Evolutionary conservation across 2,888 invertebrate species (phyloP), one percentile per base, ranked within the genome.

Genomic region (Phorcus lineatus): DNA sequence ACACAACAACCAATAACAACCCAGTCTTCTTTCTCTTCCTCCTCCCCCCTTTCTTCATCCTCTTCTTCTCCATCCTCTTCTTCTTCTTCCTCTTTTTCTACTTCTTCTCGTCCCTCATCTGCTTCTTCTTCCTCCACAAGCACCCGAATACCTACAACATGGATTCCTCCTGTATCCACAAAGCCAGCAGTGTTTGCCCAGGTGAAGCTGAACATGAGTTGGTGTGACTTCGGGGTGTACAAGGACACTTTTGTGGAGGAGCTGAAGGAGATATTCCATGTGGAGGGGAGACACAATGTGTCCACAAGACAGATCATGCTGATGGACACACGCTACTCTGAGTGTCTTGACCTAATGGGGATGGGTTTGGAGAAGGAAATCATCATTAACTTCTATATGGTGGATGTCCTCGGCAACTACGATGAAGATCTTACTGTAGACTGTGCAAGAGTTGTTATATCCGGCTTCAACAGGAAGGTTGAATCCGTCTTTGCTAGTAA

Each of bases 191-290:
- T 87, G 19, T 89, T 88, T 74, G 86, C 90, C 19, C 83, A 84
- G 47, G 83, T 91, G 11, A 81, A 82, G 36, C 81, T 90, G 76
- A 80, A 84, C n/a, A 91, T 91, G 91, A 84, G 85, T 19, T 87
- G 89, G 87, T 24, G 19, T 2, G 86, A 88, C 40, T 91, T 90
- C 79, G 89, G 89, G 76, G 24, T 74, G 0, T 74, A 80, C 31
- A 66, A 81, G 57, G 54, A 28, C 3, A 36, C 31, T 0, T 83
- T 85, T 76, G 78, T 76, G 9, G 74, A 75, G 47, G 83, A 84
- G 22, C 80, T 86, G 17, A 52, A 77, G 75, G 67, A 75, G 16
- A 78, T 80, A 11, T 47, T 82, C 31, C 62, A 53, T n/a, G 28
- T 54, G 24, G 54, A 80, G n/a, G 62, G 70, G 19, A 36, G 57